Base-by-base conservation (phyloP, 2,888 invertebrate genomes). In the Dryobotodes eremita region DNA sequence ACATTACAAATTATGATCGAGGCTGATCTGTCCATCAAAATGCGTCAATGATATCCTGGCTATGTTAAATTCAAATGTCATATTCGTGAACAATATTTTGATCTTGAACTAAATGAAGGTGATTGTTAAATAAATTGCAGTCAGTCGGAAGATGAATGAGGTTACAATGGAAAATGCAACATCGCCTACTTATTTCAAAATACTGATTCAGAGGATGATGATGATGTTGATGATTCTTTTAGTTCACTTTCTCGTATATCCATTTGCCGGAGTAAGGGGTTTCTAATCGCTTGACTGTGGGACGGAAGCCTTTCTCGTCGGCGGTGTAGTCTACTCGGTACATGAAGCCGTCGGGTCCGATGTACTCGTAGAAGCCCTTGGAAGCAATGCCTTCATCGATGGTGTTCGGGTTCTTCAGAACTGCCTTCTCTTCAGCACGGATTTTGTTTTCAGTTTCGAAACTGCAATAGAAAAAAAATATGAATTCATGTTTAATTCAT, bases 381-480 rank as follows among this genome's bases (percentile, higher is more conserved):
- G 97, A 97, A 48, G 97, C 96, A 74, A 97, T 97, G 7, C 97
- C 97, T 89, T 97, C 97, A 82, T 97, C 97, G 31, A 94, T 89
- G 4, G 96, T 95, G 90, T 97, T 97, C 4, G 96, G 93, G 89
- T 97, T 97, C 90, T 96, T 97, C 78, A 97, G 86, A 17, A 96
- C 92, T n/a, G 97, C 97, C 74, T 96, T 96, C 89, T 97, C 97
- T 90, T 96, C 95, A 82, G 96, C 97, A 86, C 97, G 96, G 84
- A 97, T 97, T 89, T 97, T 97, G 93, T 97, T 97, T 91, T 97
- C 97, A 31, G 97, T 97, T 90, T 97, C 97, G 88, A 97, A 97
- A 92, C 97, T 97, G 92, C 48, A 71, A 86, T 85, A 87, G 62
- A 83, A 48, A 77, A 75, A 76, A 50, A 53, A 10, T 53, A 62